Percentiles rank a stretch among this genome's conserved stretches.
Evolutionary conservation across 1,140 invertebrate species (phyloP).

Genomic region (Chrysoperla carnea): DNA sequence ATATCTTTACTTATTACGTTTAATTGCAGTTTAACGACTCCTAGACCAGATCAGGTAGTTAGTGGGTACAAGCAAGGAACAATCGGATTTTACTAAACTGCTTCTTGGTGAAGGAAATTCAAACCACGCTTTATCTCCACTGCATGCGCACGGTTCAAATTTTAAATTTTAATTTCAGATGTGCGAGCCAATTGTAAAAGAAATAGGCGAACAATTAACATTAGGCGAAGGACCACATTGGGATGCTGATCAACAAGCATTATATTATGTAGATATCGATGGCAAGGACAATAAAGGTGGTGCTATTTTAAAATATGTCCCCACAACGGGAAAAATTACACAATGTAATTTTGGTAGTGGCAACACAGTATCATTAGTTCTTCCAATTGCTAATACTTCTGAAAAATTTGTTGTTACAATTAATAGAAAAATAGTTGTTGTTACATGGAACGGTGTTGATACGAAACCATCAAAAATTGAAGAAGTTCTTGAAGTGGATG

Average conservation of each 20-base stretch:
- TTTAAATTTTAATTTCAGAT: too few relatives aligned
- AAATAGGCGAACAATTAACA: constrained; percentile 10
- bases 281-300: constrained; percentile 12
- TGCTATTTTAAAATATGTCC: constrained; percentile 22
- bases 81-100: too few relatives aligned
- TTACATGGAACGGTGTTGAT: constrained; percentile 42
- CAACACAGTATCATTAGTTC: constrained; percentile 25
- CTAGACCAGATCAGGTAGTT: too few relatives aligned
- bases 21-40: too few relatives aligned
- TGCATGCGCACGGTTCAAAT: too few relatives aligned
- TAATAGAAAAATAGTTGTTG: constrained; percentile 33
- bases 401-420: constrained; percentile 43
- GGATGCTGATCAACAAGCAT: constrained; percentile 35
- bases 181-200: constrained; percentile 9
- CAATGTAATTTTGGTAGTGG: constrained; percentile 10
- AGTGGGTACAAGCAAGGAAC: too few relatives aligned
- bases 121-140: too few relatives aligned
- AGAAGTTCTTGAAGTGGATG: constrained; percentile 10
- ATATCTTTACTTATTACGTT: too few relatives aligned
- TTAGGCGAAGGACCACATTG: constrained; percentile 49
- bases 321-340: background rate
- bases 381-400: constrained; percentile 43
- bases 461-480: constrained; percentile 10
- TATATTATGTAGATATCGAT: constrained; percentile 49
- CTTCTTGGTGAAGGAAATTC: too few relatives aligned